Evolutionary conservation across 2,113 vertebrate genomes (phyloP).

Genomic region (Larimichthys crocea): DNA sequence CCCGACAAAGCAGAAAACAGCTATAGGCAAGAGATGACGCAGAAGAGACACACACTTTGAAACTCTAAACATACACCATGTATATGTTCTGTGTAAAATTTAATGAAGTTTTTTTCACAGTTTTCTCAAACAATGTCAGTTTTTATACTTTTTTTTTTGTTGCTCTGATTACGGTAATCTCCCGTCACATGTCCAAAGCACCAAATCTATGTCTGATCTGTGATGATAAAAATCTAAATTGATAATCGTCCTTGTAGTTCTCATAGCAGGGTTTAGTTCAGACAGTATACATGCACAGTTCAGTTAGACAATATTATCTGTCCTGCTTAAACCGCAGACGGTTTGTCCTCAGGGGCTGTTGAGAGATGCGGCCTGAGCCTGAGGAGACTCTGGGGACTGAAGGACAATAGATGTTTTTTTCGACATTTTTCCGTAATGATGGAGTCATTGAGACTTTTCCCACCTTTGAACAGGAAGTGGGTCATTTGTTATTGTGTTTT

Average conservation of each 20-base stretch:
- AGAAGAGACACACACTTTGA: neutral
- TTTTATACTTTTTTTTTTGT: neutral
- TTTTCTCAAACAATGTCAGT: neutral
- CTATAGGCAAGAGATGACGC: constrained; percentile 9
- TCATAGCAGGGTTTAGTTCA: no score
- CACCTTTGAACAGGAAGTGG: constrained; percentile 68
- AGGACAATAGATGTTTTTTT: constrained; percentile 55
- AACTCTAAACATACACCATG: neutral
- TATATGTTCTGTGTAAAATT: neutral
- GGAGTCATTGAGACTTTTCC: constrained; percentile 49
- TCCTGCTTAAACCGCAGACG: constrained; percentile 22
- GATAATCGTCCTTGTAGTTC: no score
- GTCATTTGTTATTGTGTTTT: constrained; percentile 59
- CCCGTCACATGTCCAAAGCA: neutral
- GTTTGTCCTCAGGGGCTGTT: constrained; percentile 29
- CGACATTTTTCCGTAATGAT: constrained; percentile 39
- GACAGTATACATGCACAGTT: neutral
- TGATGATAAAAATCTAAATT: neutral
- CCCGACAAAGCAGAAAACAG: constrained; percentile 10
- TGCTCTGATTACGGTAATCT: no score
- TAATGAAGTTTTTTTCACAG: neutral
- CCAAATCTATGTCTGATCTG: neutral
- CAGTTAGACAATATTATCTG: neutral
- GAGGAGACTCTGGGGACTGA: constrained; percentile 24
- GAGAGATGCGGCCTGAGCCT: constrained; percentile 13